Evolutionary conservation across 2,797 vertebrate genomes (phyloP).

Genomic region (Myoxocephalus aenaeus): DNA sequence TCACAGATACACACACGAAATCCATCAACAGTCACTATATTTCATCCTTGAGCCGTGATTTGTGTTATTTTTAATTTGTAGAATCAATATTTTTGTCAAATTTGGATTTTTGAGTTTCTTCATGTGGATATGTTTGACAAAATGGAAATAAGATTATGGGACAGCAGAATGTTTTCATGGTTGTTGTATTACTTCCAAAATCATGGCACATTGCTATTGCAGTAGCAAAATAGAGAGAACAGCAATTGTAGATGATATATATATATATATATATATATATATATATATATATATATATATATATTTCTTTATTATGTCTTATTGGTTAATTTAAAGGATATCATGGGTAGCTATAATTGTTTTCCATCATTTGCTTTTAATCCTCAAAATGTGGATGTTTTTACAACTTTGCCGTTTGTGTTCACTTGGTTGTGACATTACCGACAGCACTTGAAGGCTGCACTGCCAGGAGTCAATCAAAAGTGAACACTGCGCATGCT

Average conservation of each 20-base stretch:
- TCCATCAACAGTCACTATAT: background rate
- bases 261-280: background rate
- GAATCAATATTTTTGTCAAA: background rate
- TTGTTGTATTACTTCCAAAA: background rate
- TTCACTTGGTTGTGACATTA: slow-evolving; percentile 2
- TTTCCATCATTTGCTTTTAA: background rate
- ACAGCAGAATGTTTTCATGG: background rate
- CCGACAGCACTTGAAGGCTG: slow-evolving; percentile 51
- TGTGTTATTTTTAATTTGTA: background rate
- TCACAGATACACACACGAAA: background rate
- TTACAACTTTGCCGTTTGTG: background rate
- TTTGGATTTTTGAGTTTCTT: background rate
- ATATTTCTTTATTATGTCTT: background rate
- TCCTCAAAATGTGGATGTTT: background rate
- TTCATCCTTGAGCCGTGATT: background rate
- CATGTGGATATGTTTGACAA: background rate
- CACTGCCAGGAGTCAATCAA: background rate
- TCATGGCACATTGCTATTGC: background rate
- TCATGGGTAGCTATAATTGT: background rate
- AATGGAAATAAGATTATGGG: background rate
- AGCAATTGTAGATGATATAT: background rate
- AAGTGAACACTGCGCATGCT: slow-evolving; percentile 68
- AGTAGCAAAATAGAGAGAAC: background rate
- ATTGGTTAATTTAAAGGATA: background rate
- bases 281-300: background rate